A percentile compares a stretch with the other conserved stretches of the same genome.
Evolutionary conservation across 2,113 vertebrate genomes (phyloP).

Genomic region (Hiodon alosoides): DNA sequence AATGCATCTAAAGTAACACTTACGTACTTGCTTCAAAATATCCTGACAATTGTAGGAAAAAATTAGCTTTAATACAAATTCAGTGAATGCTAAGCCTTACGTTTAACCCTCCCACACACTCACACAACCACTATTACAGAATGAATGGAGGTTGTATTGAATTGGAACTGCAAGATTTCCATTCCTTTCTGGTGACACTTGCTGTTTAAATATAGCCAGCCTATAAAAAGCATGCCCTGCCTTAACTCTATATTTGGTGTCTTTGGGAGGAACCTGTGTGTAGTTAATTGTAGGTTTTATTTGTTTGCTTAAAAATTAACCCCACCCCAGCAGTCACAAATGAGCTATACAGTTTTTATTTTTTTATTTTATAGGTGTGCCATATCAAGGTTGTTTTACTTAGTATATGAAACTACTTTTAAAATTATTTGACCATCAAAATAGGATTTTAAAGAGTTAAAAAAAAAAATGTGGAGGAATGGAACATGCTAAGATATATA

Average conservation of each 20-base stretch:
- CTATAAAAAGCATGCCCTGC: conserved; percentile 31
- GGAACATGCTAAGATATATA: background rate
- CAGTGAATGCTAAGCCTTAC: too few relatives aligned
- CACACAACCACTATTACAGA: background rate
- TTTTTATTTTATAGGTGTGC: background rate
- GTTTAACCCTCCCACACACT: too few relatives aligned
- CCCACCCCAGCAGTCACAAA: background rate
- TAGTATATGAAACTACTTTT: too few relatives aligned
- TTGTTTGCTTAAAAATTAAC: background rate
- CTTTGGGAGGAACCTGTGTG: too few relatives aligned
- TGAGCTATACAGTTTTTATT: background rate
- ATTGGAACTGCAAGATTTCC: conserved; percentile 17
- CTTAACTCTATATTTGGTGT: background rate
- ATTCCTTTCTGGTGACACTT: conserved; percentile 26
- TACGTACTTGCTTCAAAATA: too few relatives aligned
- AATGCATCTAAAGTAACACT: background rate
- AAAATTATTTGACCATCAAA: too few relatives aligned
- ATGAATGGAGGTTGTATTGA: conserved; percentile 11
- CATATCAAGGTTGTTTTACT: too few relatives aligned
- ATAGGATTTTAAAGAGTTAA: too few relatives aligned
- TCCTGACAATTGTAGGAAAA: too few relatives aligned
- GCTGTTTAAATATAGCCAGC: conserved; percentile 28
- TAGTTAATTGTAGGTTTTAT: too few relatives aligned
- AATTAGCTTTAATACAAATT: too few relatives aligned
- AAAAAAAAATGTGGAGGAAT: too few relatives aligned